A percentile compares a stretch with the other conserved stretches of the same genome.
phyloP scores from a whole-genome alignment of 2,888 invertebrate genomes.

The Agrypnus murinus region DNA sequence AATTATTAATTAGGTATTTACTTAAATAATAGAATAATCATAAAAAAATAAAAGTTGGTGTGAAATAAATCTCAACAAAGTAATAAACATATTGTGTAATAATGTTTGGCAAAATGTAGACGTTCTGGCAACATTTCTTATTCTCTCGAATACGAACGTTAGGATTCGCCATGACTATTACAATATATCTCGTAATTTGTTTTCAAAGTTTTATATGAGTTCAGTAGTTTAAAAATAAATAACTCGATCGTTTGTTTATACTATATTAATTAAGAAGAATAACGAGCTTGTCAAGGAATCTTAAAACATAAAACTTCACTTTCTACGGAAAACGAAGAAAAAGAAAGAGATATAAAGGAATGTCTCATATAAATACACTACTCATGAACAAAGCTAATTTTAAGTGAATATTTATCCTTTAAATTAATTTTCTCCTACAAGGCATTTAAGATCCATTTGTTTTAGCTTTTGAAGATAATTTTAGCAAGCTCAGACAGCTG shows the following conservation, averaged over 20 bases:
- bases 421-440: slow-evolving; percentile 32
- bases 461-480: slow-evolving; percentile 35
- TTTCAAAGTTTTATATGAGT: background rate
- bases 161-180: slow-evolving; percentile 10
- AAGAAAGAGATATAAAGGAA: slow-evolving; percentile 1
- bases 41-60: slow-evolving; percentile 1
- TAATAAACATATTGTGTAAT: slow-evolving; percentile 46
- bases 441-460: slow-evolving; percentile 22
- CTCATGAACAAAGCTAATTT: slow-evolving; percentile 16
- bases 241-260: background rate
- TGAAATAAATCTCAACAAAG: slow-evolving; percentile 15
- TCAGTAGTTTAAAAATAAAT: slow-evolving; percentile 15
- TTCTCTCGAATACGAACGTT: background rate
- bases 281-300: background rate
- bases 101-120: slow-evolving; percentile 30
- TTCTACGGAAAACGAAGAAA: background rate
- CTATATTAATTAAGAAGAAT: slow-evolving; percentile 1
- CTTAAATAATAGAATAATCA: slow-evolving; percentile 8
- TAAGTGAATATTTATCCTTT: slow-evolving; percentile 16
- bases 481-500: slow-evolving; percentile 55
- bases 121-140: slow-evolving; percentile 25
- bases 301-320: background rate
- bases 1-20: slow-evolving; percentile 48
- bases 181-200: slow-evolving; percentile 8
- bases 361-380: slow-evolving; percentile 9